phyloP scores from a whole-genome alignment of 2,113 vertebrate species.

The Camelus dromedarius region DNA sequence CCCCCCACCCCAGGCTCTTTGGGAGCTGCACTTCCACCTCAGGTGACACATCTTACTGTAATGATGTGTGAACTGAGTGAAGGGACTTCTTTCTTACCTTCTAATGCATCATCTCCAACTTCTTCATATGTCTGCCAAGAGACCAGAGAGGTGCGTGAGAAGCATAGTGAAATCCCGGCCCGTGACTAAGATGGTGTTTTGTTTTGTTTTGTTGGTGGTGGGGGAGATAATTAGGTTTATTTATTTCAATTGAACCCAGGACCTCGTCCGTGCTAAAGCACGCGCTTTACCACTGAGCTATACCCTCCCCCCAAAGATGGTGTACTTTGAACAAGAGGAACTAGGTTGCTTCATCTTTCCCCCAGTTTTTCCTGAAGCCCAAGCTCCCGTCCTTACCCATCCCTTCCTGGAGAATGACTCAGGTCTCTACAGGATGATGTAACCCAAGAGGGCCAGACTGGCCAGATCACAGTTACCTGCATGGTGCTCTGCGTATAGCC shows the following conservation, averaged over 20 bases:
- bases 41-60: not conserved
- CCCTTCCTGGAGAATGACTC: not conserved
- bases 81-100: slow-evolving; percentile 87
- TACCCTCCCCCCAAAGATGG: not conserved
- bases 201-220: too few relatives aligned
- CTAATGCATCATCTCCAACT: slow-evolving; percentile 91
- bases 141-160: slow-evolving; percentile 64
- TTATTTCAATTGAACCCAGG: too few relatives aligned
- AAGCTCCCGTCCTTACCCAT: not conserved
- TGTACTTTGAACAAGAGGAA: not conserved
- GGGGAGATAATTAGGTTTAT: too few relatives aligned
- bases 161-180: not conserved
- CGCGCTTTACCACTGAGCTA: too few relatives aligned
- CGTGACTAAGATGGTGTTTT: not conserved
- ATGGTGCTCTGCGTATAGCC: slow-evolving; percentile 92
- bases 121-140: slow-evolving; percentile 91
- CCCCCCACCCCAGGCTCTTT: too few relatives aligned
- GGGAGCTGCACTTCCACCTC: not conserved
- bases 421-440: not conserved
- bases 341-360: not conserved
- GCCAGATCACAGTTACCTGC: slow-evolving; percentile 86
- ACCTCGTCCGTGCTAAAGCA: too few relatives aligned
- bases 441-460: not conserved
- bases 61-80: not conserved
- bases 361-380: not conserved